Evolutionary conservation across 2,888 invertebrate species (phyloP).

Genomic region (Eledona agricola): DNA sequence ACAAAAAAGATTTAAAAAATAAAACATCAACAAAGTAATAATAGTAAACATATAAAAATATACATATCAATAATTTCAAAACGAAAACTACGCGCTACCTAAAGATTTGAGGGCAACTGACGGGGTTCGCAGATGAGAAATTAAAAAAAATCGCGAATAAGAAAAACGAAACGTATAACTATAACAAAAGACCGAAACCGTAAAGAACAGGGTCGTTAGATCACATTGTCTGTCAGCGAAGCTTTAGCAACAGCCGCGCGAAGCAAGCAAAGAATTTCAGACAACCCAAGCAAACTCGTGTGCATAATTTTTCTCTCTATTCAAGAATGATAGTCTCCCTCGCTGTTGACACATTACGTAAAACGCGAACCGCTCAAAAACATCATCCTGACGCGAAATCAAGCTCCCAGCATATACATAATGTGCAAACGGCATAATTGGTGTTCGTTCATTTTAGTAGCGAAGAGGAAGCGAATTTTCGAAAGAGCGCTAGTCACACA

Average conservation of each 20-base stretch:
- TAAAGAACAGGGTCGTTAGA: slow-evolving; percentile 54
- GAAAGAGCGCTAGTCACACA: slow-evolving; percentile 45
- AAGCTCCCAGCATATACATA: slow-evolving; percentile 19
- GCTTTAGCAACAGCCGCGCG: slow-evolving; percentile 55
- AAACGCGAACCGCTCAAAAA: slow-evolving; percentile 21
- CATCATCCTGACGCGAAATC: slow-evolving; percentile 9
- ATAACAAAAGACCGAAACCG: slow-evolving; percentile 51
- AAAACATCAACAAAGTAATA: slow-evolving; percentile 56
- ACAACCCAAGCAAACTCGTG: slow-evolving; percentile 27
- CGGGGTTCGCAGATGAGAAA: too few species aligned
- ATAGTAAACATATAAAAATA: slow-evolving; percentile 58
- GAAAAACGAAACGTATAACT: slow-evolving; percentile 44
- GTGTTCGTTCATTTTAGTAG: slow-evolving; percentile 23
- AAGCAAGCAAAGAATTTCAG: slow-evolving; percentile 48
- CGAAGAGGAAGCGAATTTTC: slow-evolving; percentile 43
- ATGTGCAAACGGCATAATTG: slow-evolving; percentile 31
- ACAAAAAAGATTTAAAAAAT: slow-evolving; percentile 50
- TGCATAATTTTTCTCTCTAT: too few species aligned
- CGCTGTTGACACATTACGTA: slow-evolving; percentile 33
- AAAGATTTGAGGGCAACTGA: slow-evolving; percentile 55
- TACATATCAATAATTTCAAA: slow-evolving; percentile 41
- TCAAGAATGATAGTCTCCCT: slow-evolving; percentile 30
- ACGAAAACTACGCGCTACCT: slow-evolving; percentile 29
- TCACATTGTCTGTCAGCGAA: slow-evolving; percentile 57
- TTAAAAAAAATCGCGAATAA: slow-evolving; percentile 40